Evolutionary conservation across 2,888 invertebrate genomes (phyloP).

Genomic region (Diaperis boleti): DNA sequence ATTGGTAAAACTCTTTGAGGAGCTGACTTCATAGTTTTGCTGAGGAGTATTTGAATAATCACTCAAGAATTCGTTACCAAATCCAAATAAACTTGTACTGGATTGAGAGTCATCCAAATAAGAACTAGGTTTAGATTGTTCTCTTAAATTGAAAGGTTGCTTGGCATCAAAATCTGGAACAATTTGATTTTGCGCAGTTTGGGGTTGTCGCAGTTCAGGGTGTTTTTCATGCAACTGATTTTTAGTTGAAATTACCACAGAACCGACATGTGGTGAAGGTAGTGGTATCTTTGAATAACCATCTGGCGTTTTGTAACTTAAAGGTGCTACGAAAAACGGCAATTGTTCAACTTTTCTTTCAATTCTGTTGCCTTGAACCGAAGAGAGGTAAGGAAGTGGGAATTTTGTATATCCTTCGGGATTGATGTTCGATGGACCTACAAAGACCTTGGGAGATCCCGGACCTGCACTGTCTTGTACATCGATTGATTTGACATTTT

Average conservation of each 20-base stretch:
- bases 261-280: conserved; percentile 88
- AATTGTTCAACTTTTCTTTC: conserved; percentile 80
- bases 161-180: conserved; percentile 38
- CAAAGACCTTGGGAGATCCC: conserved; percentile 81
- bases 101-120: conserved; percentile 21
- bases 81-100: neutral
- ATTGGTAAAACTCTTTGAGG: conserved; percentile 2
- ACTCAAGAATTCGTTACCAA: conserved; percentile 3
- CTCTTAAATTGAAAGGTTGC: conserved; percentile 12
- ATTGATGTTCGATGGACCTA: conserved; percentile 81
- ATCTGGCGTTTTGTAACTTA: conserved; percentile 85
- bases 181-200: conserved; percentile 24
- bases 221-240: conserved; percentile 47
- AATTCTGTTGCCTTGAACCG: conserved; percentile 75
- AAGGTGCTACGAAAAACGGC: conserved; percentile 87
- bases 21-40: conserved; percentile 9
- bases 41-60: neutral
- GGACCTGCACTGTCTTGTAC: conserved; percentile 81
- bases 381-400: conserved; percentile 85
- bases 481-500: conserved; percentile 79
- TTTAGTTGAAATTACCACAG: conserved; percentile 75
- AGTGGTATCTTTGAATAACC: conserved; percentile 89
- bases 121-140: conserved; percentile 30
- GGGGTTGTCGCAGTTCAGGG: conserved; percentile 38
- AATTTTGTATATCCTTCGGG: conserved; percentile 83